Conservation (phyloP, 2,888 invertebrate species). For the Norana najaformis region DNA sequence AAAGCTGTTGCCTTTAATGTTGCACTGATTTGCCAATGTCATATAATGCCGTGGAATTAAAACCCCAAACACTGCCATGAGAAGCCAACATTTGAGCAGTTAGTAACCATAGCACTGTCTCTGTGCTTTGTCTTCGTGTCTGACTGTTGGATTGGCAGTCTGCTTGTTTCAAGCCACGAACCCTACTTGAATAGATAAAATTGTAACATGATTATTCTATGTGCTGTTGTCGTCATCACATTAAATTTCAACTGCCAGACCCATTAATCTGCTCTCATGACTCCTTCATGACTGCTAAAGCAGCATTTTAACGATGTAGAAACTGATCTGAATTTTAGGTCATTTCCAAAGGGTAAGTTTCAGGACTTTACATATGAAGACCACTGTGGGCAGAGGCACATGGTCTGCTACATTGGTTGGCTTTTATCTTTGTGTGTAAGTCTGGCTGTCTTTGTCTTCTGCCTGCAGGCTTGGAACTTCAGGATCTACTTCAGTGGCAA, state of each 20-base stretch:
- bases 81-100: neutral
- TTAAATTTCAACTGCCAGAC: neutral
- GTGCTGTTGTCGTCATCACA: neutral
- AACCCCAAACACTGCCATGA: neutral
- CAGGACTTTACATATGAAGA: neutral
- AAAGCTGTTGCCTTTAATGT: neutral
- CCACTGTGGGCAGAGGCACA: neutral
- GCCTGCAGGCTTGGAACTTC: slow-evolving; percentile 63
- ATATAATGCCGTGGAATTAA: neutral
- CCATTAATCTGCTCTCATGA: neutral
- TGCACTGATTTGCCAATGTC: neutral
- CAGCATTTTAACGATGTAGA: neutral
- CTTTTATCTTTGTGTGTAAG: neutral
- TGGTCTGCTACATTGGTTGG: neutral
- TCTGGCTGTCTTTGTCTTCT: neutral
- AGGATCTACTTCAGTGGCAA: slow-evolving; percentile 74
- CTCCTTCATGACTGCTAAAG: neutral
- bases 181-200: too few species aligned
- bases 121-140: neutral
- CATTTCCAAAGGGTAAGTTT: neutral
- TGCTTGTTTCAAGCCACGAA: too few species aligned
- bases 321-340: neutral
- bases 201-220: neutral
- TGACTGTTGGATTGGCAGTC: neutral
- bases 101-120: neutral